A percentile compares a stretch with the other conserved stretches of the same genome.
phyloP scores from a whole-genome alignment of 2,888 invertebrate genomes.

The Drosophila nr. medialis region DNA sequence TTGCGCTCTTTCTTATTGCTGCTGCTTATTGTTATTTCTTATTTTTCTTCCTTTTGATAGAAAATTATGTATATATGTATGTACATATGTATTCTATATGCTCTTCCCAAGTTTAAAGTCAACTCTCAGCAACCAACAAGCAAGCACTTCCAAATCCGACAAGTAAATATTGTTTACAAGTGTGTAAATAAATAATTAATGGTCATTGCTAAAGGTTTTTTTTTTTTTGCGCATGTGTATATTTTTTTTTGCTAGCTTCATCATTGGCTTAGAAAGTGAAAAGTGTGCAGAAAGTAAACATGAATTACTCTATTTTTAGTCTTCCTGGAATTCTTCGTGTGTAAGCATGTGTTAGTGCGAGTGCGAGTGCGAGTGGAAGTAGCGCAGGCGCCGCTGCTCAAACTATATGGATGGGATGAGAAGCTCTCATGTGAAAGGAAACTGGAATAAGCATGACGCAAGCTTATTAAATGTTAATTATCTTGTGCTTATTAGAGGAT shows the following conservation, averaged over 20 bases:
- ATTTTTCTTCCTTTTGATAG: constrained; percentile 1
- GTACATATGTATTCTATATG: background rate
- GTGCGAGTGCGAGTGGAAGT: background rate
- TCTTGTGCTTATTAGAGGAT: constrained; percentile 27
- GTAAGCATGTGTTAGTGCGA: background rate
- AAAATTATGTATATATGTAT: background rate
- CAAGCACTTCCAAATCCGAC: background rate
- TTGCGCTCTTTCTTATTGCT: constrained; percentile 27
- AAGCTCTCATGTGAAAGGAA: constrained; percentile 2
- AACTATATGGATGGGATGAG: background rate
- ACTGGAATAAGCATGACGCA: constrained; percentile 12
- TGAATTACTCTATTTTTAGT: constrained; percentile 19
- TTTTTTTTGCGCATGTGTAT: background rate
- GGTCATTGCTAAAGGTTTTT: constrained; percentile 26
- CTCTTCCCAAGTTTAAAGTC: constrained; percentile 9
- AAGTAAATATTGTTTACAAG: background rate
- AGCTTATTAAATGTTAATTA: constrained; percentile 35
- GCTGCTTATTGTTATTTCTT: constrained; percentile 21
- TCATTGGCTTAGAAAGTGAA: constrained; percentile 37
- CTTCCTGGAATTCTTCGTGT: constrained; percentile 16
- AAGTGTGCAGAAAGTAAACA: constrained; percentile 21
- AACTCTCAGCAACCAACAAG: constrained; percentile 4
- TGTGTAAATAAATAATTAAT: constrained; percentile 1
- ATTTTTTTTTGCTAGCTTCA: constrained; percentile 6
- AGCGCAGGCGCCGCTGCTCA: constrained; percentile 21